These are phyloP conservation scores for Caenorhabditis latens DNA, from an alignment of 1,140 invertebrate genomes.

Conservation along the genomic window DNA sequence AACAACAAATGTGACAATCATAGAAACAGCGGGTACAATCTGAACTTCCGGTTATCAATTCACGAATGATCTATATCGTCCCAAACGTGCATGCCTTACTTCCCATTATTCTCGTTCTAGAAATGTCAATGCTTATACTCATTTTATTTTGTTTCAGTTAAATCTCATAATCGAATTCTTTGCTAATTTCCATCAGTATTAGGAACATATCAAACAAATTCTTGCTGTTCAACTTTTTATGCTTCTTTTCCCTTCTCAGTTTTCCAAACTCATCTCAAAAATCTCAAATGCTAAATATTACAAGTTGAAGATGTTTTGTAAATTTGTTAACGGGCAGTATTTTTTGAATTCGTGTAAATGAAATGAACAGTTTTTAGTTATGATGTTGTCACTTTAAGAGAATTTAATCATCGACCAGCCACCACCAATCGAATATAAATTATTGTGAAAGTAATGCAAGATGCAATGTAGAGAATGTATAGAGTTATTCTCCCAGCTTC, in stretches of 20 bases:
- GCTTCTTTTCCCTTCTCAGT: background rate
- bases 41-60: background rate
- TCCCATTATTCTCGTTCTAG: background rate
- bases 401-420: background rate
- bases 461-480: background rate
- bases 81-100: background rate
- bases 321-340: constrained; percentile 36
- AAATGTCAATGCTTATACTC: background rate
- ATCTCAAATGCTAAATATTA: background rate
- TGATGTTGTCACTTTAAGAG: background rate
- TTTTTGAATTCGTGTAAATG: constrained; percentile 13
- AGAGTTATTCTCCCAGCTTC: background rate
- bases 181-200: constrained; percentile 35
- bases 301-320: background rate
- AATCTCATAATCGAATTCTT: background rate
- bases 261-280: background rate
- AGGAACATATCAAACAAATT: constrained; percentile 4
- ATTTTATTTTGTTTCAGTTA: constrained; percentile 17
- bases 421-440: background rate
- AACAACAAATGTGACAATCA: background rate
- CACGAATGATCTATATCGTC: no score
- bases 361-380: background rate
- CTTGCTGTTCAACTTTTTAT: background rate
- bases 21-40: background rate
- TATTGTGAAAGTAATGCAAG: background rate